Percentiles rank a stretch among this genome's conserved stretches.
These are phyloP conservation scores for Eubasilissa splendida DNA, from an alignment of 2,888 invertebrate genomes.

Conservation along the genomic window DNA sequence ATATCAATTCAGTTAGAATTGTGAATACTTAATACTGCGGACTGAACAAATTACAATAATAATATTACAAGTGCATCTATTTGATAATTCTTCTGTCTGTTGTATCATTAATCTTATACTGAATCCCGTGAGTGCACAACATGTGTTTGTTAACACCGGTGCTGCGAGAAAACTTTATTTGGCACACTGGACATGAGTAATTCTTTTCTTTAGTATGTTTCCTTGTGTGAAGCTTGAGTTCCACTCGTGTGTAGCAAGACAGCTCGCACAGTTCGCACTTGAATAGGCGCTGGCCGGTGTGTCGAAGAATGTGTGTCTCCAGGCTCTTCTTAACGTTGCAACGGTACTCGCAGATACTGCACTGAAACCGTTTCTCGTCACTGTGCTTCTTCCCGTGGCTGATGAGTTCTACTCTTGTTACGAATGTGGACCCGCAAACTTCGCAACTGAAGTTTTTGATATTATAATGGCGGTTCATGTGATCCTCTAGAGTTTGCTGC, in stretches of 20 bases:
- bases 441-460: conserved; percentile 70
- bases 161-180: conserved; percentile 67
- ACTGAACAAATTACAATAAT: no score
- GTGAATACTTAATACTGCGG: no score
- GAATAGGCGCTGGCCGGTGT: conserved; percentile 66
- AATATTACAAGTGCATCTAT: not conserved
- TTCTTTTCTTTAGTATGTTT: conserved; percentile 69
- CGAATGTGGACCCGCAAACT: conserved; percentile 70
- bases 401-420: conserved; percentile 67
- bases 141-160: conserved; percentile 70
- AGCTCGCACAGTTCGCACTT: conserved; percentile 66
- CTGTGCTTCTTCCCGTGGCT: conserved; percentile 68
- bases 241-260: conserved; percentile 66
- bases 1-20: no score
- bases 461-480: conserved; percentile 69
- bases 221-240: conserved; percentile 65
- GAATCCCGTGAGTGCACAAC: conserved; percentile 66
- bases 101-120: conserved; percentile 67
- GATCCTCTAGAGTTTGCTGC: conserved; percentile 65
- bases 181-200: conserved; percentile 66
- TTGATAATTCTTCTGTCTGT: conserved; percentile 53
- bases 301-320: conserved; percentile 67
- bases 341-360: conserved; percentile 68
- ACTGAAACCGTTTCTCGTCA: conserved; percentile 64
- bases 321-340: conserved; percentile 66